Conservation (phyloP, 2,888 invertebrate species). For the Lottia gigantea region DNA sequence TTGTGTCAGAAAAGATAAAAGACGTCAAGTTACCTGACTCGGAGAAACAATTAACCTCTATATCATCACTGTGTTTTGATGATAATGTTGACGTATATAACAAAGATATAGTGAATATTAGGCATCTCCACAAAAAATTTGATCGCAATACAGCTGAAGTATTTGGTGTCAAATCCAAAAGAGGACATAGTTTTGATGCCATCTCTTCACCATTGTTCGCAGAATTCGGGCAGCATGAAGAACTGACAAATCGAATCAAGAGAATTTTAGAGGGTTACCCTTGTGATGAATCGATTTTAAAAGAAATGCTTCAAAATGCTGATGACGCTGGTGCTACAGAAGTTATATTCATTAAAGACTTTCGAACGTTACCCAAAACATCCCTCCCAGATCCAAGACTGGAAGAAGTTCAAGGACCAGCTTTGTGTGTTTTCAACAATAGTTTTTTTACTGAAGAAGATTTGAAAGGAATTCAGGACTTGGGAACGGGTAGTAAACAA, state of each 20-base stretch:
- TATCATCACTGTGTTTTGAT: conserved; percentile 42
- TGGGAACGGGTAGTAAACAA: conserved; percentile 49
- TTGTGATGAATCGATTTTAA: conserved; percentile 57
- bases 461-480: conserved; percentile 44
- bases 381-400: conserved; percentile 16
- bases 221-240: conserved; percentile 62
- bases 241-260: conserved; percentile 54
- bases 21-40: conserved; percentile 19
- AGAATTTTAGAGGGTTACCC: conserved; percentile 58
- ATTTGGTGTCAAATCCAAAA: conserved; percentile 34
- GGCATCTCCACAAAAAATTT: conserved; percentile 32
- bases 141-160: conserved; percentile 41
- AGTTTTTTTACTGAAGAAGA: conserved; percentile 44
- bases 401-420: conserved; percentile 46
- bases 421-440: conserved; percentile 52
- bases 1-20: no score
- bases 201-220: conserved; percentile 24
- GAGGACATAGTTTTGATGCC: conserved; percentile 19
- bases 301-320: conserved; percentile 64
- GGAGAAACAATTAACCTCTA: conserved; percentile 13
- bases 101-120: conserved; percentile 35
- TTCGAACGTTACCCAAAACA: conserved; percentile 35
- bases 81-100: conserved; percentile 38
- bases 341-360: conserved; percentile 59
- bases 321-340: conserved; percentile 61